Conservation (phyloP, 1,140 invertebrate genomes). For the Cecropterus lyciades region DNA sequence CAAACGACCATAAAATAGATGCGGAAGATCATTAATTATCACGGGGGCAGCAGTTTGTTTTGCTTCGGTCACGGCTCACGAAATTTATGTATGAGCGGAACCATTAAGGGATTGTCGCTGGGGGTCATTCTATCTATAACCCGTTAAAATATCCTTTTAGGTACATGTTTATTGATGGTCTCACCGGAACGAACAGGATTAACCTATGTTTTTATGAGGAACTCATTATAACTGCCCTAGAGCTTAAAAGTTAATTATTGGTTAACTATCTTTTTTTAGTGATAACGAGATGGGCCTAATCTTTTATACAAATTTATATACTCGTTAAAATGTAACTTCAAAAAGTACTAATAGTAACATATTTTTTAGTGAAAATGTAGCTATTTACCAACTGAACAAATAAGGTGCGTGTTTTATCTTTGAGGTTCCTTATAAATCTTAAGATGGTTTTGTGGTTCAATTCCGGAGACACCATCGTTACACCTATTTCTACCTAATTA, state of each 20-base stretch:
- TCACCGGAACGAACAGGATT: slow-evolving; percentile 1
- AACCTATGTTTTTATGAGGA: slow-evolving; percentile 2
- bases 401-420: too few species aligned
- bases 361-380: too few species aligned
- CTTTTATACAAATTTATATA: not conserved
- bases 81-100: slow-evolving; percentile 75
- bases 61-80: slow-evolving; percentile 65
- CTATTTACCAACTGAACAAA: too few species aligned
- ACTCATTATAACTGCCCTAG: slow-evolving; percentile 16
- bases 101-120: slow-evolving; percentile 75
- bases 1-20: slow-evolving; percentile 76
- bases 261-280: not conserved
- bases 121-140: slow-evolving; percentile 51
- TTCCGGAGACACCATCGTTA: too few species aligned
- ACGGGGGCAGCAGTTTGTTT: slow-evolving; percentile 72
- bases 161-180: slow-evolving; percentile 32
- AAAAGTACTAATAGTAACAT: not conserved
- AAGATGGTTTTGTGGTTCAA: too few species aligned
- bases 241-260: slow-evolving; percentile 1
- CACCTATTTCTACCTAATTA: too few species aligned
- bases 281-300: not conserved
- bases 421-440: too few species aligned
- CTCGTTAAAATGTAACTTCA: not conserved
- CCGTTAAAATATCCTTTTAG: slow-evolving; percentile 40
- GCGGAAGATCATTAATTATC: slow-evolving; percentile 78